Base-by-base conservation (phyloP, 2,113 vertebrate species). In the Mionectes macconnelli region DNA sequence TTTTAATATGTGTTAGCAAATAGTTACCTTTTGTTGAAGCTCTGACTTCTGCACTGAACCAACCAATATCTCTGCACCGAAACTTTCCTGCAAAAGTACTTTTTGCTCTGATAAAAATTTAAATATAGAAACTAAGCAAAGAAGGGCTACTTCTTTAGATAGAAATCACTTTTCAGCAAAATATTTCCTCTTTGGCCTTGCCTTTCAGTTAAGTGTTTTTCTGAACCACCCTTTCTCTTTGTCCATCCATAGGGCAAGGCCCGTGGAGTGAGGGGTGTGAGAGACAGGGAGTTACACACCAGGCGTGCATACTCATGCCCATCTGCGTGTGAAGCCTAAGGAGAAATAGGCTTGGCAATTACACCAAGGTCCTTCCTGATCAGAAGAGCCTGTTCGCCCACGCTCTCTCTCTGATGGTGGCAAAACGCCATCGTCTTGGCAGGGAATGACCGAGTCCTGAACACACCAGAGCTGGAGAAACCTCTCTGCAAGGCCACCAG, bases 321-420 rank as follows among this genome's bases (percentile, higher is more conserved):
- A 44, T 7, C 30, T 50, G 4, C 35, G 12, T 2, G 2, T 22
- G 72, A 60, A 90, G 57, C 24, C 44, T 13, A 37, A 14, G 24
- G 42, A 89, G 31, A 60, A 85, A 56, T 0, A 49, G 39, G 37
- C 44, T 37, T 80, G 49, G 76, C 47, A 85, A 50, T n/a, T 14
- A 79, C 15, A 42, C 49, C 33, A 67, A 82, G 22, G 47, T 68
- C 84, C 49, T 73, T 83, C 53, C 59, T 22, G 31, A 52, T 40
- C 0, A 0, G 39, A 35, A 90, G 17, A 63, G 2, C 39, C 60
- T 2, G 0, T 53, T 25, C 59, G 28, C 31, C 59, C 31, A 3
- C n/a, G 27, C 7, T 18, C 27, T 47, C 50, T 62, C 31, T 40
- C 27, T 15, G 40, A 27, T 3, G 15, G 31, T 60, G 70, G 31